A percentile compares a stretch with the other conserved stretches of the same genome.
These are phyloP conservation scores for Alfaro cultratus DNA, from an alignment of 2,797 vertebrate genomes.

Conservation along the genomic window DNA sequence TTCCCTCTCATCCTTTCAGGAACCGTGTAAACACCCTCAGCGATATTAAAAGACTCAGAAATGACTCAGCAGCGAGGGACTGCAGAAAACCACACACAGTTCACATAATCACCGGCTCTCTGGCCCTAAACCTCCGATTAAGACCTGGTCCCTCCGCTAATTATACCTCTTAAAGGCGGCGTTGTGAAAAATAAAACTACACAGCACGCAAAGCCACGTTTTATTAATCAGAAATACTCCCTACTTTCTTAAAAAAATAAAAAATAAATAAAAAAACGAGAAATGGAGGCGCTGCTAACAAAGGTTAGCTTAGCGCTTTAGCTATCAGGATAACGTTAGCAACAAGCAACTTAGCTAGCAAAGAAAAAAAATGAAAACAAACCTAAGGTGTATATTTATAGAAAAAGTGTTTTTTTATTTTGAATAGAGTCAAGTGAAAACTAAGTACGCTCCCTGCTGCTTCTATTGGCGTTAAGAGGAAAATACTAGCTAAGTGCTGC, in stretches of 20 bases:
- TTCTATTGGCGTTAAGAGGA: neutral
- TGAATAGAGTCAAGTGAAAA: neutral
- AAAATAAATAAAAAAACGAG: neutral
- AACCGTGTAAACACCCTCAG: constrained; percentile 48
- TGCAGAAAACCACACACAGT: constrained; percentile 60
- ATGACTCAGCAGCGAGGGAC: constrained; percentile 67
- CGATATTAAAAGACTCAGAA: constrained; percentile 56
- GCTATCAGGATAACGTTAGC: neutral
- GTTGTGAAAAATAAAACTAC: constrained; percentile 25
- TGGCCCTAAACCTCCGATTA: constrained; percentile 55
- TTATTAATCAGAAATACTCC: constrained; percentile 17
- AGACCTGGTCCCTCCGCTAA: constrained; percentile 47
- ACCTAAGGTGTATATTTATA: neutral
- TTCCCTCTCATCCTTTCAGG: constrained; percentile 30
- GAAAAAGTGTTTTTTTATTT: neutral
- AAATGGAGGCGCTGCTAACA: neutral
- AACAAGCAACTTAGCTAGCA: neutral
- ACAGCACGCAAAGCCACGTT: constrained; percentile 23
- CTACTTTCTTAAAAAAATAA: neutral
- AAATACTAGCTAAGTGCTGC: too few species aligned
- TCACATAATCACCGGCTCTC: constrained; percentile 57
- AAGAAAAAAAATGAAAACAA: neutral
- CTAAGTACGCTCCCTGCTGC: neutral
- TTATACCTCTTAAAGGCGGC: constrained; percentile 51
- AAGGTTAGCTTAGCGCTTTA: neutral